phyloP scores from a whole-genome alignment of 1,140 invertebrate species.

The Drosophila leontia region DNA sequence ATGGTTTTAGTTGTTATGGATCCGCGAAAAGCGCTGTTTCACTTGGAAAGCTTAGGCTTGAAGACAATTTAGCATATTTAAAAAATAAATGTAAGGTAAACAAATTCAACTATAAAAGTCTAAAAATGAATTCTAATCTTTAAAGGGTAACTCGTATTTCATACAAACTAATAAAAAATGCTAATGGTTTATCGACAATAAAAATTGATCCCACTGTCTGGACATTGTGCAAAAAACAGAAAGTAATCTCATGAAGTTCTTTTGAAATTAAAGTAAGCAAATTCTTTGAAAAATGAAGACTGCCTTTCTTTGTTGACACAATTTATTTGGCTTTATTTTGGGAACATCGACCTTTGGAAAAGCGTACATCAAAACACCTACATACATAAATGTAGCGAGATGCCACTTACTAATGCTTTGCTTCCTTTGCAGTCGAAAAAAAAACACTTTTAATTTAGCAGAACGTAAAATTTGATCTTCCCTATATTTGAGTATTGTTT shows the following conservation, averaged over 20 bases:
- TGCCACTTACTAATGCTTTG: slow-evolving; percentile 6
- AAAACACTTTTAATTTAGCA: slow-evolving; percentile 25
- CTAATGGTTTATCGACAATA: not conserved
- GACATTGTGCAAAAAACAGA: not conserved
- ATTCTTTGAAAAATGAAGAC: not conserved
- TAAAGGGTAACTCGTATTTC: not conserved
- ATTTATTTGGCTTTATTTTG: slow-evolving; percentile 8
- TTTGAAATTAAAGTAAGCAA: not conserved
- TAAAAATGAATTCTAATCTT: not conserved
- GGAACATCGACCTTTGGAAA: slow-evolving; percentile 10
- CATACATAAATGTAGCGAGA: not conserved
- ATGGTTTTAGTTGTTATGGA: slow-evolving; percentile 11
- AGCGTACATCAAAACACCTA: slow-evolving; percentile 5
- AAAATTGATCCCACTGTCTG: not conserved
- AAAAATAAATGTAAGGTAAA: not conserved
- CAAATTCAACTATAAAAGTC: not conserved
- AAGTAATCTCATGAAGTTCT: not conserved
- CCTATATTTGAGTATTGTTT: not conserved
- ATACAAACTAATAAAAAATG: not conserved
- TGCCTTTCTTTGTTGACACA: not conserved
- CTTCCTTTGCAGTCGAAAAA: not conserved
- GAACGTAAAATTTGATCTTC: slow-evolving; percentile 21
- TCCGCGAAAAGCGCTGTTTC: not conserved
- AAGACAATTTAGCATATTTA: not conserved
- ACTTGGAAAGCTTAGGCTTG: too few species aligned